Percentiles rank a stretch among this genome's conserved stretches.
phyloP scores from a whole-genome alignment of 2,113 vertebrate genomes.

The Sander lucioperca region DNA sequence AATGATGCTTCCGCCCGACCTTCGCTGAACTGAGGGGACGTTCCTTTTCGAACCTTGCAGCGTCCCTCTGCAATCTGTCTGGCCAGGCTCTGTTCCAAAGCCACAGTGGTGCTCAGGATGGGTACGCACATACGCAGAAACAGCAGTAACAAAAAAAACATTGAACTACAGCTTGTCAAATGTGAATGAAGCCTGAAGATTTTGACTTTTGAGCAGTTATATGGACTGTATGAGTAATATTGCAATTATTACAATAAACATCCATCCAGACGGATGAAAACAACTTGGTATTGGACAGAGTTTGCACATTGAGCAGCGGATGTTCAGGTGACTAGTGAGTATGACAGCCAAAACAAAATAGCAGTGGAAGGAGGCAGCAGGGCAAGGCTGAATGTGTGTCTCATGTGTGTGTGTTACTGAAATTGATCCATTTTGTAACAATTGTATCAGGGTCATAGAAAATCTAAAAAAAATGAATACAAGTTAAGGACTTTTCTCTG shows the following conservation, averaged over 20 bases:
- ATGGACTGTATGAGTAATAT: background rate
- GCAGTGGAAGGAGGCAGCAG: conserved; percentile 3
- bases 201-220: background rate
- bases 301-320: conserved; percentile 10
- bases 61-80: conserved; percentile 67
- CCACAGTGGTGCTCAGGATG: conserved; percentile 40
- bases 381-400: background rate
- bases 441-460: background rate
- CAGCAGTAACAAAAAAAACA: conserved; percentile 35
- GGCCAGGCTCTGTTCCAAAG: conserved; percentile 66
- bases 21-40: conserved; percentile 68
- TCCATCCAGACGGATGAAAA: background rate
- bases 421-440: background rate
- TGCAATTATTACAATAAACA: background rate
- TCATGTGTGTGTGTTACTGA: background rate
- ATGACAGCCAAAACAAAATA: conserved; percentile 21
- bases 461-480: background rate
- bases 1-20: conserved; percentile 73
- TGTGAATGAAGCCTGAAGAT: conserved; percentile 29
- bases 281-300: background rate
- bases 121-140: conserved; percentile 33
- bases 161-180: conserved; percentile 36
- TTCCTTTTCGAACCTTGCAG: conserved; percentile 49
- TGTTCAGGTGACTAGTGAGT: background rate
- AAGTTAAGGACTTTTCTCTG: background rate